These are phyloP conservation scores for Oxygymnocypris stewartii DNA, from an alignment of 2,113 vertebrate genomes.

Conservation along the genomic window DNA sequence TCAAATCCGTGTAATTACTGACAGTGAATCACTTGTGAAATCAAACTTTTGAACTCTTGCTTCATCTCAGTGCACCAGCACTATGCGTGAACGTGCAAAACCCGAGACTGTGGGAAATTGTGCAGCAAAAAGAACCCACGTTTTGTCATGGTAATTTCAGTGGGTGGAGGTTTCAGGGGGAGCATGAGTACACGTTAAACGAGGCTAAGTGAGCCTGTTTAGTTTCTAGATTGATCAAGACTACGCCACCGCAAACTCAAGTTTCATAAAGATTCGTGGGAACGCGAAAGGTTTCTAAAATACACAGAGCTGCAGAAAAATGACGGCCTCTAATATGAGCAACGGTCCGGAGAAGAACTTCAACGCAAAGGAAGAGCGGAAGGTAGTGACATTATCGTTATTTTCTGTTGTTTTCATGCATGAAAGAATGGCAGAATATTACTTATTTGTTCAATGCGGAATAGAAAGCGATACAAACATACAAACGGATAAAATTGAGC, in stretches of 20 bases:
- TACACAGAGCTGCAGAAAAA: constrained; percentile 7
- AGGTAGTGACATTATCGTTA: constrained; percentile 49
- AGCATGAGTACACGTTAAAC: constrained; percentile 50
- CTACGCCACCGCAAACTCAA: not conserved
- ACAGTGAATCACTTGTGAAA: not conserved
- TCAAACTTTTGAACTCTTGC: constrained; percentile 10
- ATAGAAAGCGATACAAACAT: not conserved
- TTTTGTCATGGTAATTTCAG: constrained; percentile 65
- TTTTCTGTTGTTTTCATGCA: not conserved
- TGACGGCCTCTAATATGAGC: constrained; percentile 62
- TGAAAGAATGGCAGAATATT: not conserved
- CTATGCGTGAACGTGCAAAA: constrained; percentile 41
- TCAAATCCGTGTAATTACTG: not conserved
- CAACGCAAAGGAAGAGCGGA: constrained; percentile 65
- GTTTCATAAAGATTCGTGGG: not conserved
- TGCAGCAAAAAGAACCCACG: constrained; percentile 54
- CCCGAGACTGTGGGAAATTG: constrained; percentile 65
- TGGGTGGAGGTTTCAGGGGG: constrained; percentile 55
- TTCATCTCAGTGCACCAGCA: constrained; percentile 31
- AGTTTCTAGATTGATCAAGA: constrained; percentile 19
- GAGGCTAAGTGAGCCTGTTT: constrained; percentile 21
- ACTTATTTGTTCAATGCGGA: not conserved
- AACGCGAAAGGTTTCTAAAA: not conserved
- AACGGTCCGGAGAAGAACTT: constrained; percentile 59
- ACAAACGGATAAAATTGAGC: not conserved